These are phyloP conservation scores for Agapornis canus DNA, from an alignment of 2,797 vertebrate species.

Conservation along the genomic window DNA sequence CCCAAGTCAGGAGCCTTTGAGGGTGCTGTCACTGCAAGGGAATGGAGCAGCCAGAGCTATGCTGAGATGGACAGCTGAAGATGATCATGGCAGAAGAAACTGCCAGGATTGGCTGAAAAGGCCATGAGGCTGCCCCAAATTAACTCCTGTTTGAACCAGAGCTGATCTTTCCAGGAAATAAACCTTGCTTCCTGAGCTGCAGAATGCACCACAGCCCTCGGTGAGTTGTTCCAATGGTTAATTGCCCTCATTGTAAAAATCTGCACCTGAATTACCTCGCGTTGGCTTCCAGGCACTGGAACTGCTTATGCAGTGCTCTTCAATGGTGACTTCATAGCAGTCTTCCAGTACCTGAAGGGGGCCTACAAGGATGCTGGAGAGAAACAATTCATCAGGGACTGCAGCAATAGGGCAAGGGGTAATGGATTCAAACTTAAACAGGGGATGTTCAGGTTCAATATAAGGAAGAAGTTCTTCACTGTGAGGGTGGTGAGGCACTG, in stretches of 20 bases:
- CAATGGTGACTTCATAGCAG: not conserved
- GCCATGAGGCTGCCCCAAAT: not conserved
- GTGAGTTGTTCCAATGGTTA: conserved; percentile 6
- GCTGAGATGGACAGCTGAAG: rapidly evolving
- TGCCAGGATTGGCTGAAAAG: rapidly evolving
- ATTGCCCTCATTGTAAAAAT: not conserved
- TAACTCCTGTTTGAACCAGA: not conserved
- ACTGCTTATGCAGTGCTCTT: not conserved
- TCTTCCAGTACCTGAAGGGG: not conserved
- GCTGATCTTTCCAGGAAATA: not conserved
- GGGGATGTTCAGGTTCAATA: not conserved
- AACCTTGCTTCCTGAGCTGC: not conserved
- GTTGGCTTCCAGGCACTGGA: not conserved
- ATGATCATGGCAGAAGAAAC: not conserved
- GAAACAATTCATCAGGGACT: not conserved
- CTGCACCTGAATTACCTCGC: not conserved
- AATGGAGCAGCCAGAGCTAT: not conserved
- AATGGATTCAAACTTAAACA: not conserved
- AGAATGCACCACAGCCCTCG: not conserved
- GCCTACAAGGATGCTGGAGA: not conserved
- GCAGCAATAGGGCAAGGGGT: not conserved
- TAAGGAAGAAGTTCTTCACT: not conserved
- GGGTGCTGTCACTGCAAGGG: not conserved
- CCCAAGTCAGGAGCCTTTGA: not conserved
- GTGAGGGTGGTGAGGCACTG: not conserved